These are phyloP conservation scores for Spatula versicolor DNA, from an alignment of 2,797 vertebrate species.

Conservation along the genomic window DNA sequence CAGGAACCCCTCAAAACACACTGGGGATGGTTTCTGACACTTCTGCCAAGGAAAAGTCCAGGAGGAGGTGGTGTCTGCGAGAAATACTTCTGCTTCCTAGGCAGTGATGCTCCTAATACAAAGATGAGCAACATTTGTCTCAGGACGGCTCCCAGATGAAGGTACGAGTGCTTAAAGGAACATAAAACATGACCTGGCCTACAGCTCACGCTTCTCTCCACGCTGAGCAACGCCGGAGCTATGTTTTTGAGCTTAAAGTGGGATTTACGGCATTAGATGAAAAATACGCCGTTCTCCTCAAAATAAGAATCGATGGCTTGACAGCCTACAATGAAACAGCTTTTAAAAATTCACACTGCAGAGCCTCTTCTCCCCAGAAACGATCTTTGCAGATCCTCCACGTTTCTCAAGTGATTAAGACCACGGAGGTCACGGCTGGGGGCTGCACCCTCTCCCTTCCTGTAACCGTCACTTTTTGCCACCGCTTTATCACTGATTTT, in stretches of 20 bases:
- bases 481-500: neutral
- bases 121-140: neutral
- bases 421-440: fast-evolving
- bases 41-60: neutral
- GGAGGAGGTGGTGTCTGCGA: neutral
- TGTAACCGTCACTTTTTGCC: neutral
- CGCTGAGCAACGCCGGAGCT: neutral
- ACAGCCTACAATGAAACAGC: neutral
- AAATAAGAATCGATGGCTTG: neutral
- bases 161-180: neutral
- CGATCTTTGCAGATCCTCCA: neutral
- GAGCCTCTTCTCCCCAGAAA: neutral
- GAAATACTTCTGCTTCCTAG: neutral
- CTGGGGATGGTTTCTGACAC: neutral
- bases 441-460: neutral
- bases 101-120: neutral
- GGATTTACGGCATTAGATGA: neutral
- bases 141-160: neutral
- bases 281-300: neutral
- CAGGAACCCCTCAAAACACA: neutral
- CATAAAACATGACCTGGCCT: neutral
- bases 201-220: neutral
- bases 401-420: neutral
- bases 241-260: neutral
- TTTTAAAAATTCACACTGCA: neutral